Evolutionary conservation across 2,113 vertebrate genomes (phyloP).

Genomic region (Blennius ocellaris): DNA sequence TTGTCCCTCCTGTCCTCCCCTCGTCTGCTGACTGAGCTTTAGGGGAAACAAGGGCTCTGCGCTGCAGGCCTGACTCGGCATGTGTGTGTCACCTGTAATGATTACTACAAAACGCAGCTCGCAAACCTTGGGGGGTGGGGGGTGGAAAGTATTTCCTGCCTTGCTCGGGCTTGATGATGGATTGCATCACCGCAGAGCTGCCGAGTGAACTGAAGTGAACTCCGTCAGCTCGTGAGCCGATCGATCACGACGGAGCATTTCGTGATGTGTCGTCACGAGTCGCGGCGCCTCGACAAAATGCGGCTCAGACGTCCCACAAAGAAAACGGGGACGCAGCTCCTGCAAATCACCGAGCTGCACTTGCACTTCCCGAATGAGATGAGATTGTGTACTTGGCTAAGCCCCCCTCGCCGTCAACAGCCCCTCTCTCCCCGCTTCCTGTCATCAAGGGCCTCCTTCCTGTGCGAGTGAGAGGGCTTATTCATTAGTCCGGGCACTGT

Average conservation of each 20-base stretch:
- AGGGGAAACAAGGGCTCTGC: constrained; percentile 63
- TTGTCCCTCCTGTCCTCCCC: constrained; percentile 45
- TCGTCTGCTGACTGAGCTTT: constrained; percentile 33
- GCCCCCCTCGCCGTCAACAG: constrained; percentile 39
- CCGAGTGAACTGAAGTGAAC: constrained; percentile 25
- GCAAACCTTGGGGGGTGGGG: neutral
- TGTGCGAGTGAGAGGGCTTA: constrained; percentile 75
- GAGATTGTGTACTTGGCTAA: constrained; percentile 60
- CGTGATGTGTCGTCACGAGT: constrained; percentile 1
- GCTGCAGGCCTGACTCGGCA: constrained; percentile 55
- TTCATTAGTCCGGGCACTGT: constrained; percentile 76
- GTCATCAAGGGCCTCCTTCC: constrained; percentile 75
- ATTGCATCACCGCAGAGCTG: constrained; percentile 51
- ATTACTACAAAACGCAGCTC: constrained; percentile 8
- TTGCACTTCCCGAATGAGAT: constrained; percentile 57
- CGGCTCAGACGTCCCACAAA: neutral
- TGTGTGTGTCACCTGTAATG: constrained; percentile 40
- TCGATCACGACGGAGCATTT: neutral
- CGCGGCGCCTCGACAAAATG: neutral
- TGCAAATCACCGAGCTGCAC: constrained; percentile 50
- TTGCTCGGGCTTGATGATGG: constrained; percentile 37
- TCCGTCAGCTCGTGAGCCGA: constrained; percentile 9
- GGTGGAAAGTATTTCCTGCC: constrained; percentile 40
- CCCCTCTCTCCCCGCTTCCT: constrained; percentile 67
- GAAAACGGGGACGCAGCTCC: neutral